Percentiles rank a stretch among this genome's conserved stretches.
These are phyloP conservation scores for Microplitis deprimator DNA, from an alignment of 2,888 invertebrate genomes.

Conservation along the genomic window DNA sequence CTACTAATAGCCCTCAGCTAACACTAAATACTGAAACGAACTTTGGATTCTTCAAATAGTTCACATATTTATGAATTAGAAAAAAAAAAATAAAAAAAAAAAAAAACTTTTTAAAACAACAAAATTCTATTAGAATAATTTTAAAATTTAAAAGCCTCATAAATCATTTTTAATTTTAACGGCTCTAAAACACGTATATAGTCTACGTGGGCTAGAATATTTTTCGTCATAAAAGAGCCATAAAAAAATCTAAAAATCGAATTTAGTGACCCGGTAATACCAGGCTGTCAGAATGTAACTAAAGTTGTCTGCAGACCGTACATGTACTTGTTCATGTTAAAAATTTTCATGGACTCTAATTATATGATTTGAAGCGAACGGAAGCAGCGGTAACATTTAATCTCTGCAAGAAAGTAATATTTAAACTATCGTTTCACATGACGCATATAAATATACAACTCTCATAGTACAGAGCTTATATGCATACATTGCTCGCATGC, in stretches of 20 bases:
- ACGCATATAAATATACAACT: not conserved
- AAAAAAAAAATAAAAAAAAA: not conserved
- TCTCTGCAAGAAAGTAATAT: conserved; percentile 3
- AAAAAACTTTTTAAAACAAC: not conserved
- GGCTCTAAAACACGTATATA: not conserved
- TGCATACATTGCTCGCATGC: conserved; percentile 46
- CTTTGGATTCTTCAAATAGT: not conserved
- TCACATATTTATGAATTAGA: not conserved
- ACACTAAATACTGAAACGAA: not conserved
- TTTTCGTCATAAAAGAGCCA: not conserved
- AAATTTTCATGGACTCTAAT: conserved; percentile 12
- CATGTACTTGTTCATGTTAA: not conserved
- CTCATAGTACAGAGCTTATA: conserved; percentile 34
- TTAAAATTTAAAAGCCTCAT: not conserved
- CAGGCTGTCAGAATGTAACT: not conserved
- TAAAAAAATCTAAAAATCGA: not conserved
- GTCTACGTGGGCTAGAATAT: not conserved
- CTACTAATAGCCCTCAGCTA: not conserved
- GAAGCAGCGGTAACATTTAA: not conserved
- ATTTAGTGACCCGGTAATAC: not conserved
- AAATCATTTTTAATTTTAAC: not conserved
- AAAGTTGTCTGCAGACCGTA: not conserved
- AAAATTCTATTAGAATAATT: not conserved
- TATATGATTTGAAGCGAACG: conserved; percentile 8
- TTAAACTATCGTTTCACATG: conserved; percentile 7